phyloP scores from a whole-genome alignment of 2,113 vertebrate species.

The Eira barbara region DNA sequence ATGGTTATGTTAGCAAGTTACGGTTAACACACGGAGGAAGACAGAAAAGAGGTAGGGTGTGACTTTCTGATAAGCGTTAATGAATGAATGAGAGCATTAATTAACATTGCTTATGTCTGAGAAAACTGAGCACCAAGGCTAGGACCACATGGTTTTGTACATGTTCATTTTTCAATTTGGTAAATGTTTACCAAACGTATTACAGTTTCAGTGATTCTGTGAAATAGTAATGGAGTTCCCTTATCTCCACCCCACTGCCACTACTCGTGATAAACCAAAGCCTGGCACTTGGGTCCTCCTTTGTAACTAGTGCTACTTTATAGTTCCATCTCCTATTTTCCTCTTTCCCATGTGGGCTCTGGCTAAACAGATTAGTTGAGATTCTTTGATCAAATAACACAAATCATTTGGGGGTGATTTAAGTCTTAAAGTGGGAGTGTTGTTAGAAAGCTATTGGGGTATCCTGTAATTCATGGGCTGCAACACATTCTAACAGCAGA shows the following conservation, averaged over 20 bases:
- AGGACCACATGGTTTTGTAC: not conserved
- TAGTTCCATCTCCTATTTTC: not conserved
- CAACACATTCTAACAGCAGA: not conserved
- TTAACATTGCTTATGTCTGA: not conserved
- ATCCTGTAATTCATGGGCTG: not conserved
- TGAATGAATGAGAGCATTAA: not conserved
- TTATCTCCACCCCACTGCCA: not conserved
- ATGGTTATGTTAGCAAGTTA: not conserved
- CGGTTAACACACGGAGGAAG: not conserved
- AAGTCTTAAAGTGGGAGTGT: not conserved
- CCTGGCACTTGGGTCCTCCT: not conserved
- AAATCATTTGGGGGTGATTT: not conserved
- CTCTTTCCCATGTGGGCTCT: not conserved
- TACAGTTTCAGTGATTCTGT: conserved; percentile 13
- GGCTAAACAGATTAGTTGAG: not conserved
- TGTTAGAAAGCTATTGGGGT: not conserved
- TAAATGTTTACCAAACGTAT: not conserved
- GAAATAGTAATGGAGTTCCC: not conserved
- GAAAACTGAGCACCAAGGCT: not conserved
- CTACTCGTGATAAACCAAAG: not conserved
- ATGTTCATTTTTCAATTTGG: not conserved
- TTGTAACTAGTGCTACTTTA: not conserved
- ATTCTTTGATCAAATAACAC: not conserved
- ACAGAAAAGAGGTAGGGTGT: not conserved
- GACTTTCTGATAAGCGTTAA: not conserved